Conservation (phyloP, 2,113 vertebrate genomes). For the Regulus satrapa region DNA sequence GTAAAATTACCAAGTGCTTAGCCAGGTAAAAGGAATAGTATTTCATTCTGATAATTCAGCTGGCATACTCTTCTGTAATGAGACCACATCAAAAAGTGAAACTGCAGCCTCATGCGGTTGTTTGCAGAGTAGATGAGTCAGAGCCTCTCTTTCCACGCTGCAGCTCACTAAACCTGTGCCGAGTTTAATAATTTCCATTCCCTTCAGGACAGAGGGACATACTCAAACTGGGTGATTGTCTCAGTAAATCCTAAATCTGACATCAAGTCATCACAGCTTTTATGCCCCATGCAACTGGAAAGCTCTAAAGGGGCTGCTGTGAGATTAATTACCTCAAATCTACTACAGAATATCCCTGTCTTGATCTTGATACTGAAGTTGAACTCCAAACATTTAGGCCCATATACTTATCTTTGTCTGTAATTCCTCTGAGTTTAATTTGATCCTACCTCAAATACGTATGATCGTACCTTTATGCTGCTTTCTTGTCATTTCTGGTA, state of each 20-base stretch:
- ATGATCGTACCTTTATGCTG: background rate
- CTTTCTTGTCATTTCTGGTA: background rate
- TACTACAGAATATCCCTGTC: background rate
- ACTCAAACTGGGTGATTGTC: background rate
- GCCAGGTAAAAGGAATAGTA: background rate
- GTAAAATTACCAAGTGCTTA: background rate
- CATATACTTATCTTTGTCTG: background rate
- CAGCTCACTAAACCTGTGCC: background rate
- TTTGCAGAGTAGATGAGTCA: constrained; percentile 45
- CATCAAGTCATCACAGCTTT: background rate
- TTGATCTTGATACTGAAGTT: background rate
- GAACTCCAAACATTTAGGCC: background rate
- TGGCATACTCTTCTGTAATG: background rate
- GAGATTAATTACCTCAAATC: background rate
- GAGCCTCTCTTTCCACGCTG: constrained; percentile 4
- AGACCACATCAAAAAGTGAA: constrained; percentile 61
- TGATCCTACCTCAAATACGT: background rate
- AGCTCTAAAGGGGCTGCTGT: background rate
- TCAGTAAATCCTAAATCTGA: background rate
- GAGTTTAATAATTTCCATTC: constrained; percentile 26
- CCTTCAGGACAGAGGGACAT: background rate
- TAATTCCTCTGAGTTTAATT: background rate
- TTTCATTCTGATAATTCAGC: background rate
- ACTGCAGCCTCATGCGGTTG: constrained; percentile 56
- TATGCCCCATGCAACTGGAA: background rate